Base-by-base conservation (phyloP, 2,888 invertebrate genomes). In the Eupeodes latifasciatus region DNA sequence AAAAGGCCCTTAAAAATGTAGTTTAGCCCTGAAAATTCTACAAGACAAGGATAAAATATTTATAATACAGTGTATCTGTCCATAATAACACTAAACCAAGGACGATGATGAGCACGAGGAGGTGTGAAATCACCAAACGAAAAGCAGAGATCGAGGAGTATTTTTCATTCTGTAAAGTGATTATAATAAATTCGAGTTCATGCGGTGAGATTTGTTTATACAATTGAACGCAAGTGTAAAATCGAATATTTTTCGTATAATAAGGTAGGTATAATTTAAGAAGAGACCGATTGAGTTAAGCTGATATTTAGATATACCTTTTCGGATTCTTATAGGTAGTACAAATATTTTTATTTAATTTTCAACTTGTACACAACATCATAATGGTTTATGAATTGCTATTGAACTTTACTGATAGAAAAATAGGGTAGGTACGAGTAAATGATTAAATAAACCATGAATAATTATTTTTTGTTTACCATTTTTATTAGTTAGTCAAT, bases 111-210 rank as follows among this genome's bases (percentile, higher is more conserved):
- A 66, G 66, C 51, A 27, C 47, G 40, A 71, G 19, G 71, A 77
- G 84, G 84, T 87, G 87, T 87, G 87, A 87, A 81, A 84, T 84
- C 59, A 61, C 84, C 80, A 67, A 87, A 87, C 87, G 84, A 67
- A 77, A 87, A 87, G 77, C 87, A 87, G 87, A 87, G 84, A 87
- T 87, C 67, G 77, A 74, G 9, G 62, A 76, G 84, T 80, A 81
- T 84, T 81, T 84, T 80, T 77, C 84, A 84, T 80, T 78, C 84
- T 61, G 76, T 80, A 74, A 76, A 84, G 84, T 84, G 87, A 88
- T 84, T 88, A 88, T 81, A 88, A 88, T 88, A 88, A 88, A 88
- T 88, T 84, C 76, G 87, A 88, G 62, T 81, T 88, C 87, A 88
- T 81, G 87, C 77, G 67, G 87, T 74, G 84, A 57, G 62, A 55